Conservation (phyloP, 2,113 vertebrate species). For the Pogonocichla stellata region DNA sequence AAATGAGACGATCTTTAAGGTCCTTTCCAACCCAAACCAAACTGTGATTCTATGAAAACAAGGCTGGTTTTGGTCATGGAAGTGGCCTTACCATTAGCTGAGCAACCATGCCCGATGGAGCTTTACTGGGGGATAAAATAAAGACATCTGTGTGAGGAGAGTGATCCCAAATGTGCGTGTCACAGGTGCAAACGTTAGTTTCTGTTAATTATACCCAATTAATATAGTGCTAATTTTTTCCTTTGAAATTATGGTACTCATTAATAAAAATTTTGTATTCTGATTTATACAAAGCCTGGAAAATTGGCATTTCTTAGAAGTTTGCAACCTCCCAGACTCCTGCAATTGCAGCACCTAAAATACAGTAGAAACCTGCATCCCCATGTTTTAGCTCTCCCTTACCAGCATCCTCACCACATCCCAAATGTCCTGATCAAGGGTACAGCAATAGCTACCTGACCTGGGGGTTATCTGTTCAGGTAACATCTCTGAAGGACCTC, state of each 20-base stretch:
- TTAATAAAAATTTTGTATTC: background rate
- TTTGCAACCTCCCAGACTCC: background rate
- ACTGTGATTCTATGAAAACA: background rate
- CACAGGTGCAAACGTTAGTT: background rate
- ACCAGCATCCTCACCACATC: background rate
- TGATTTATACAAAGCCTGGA: background rate
- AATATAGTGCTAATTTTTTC: background rate
- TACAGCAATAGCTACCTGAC: background rate
- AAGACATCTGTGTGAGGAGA: background rate
- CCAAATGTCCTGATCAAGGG: background rate
- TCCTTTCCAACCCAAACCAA: background rate
- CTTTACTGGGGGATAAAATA: background rate
- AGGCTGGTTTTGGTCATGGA: background rate
- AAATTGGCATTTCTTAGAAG: background rate
- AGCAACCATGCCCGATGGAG: rapidly evolving
- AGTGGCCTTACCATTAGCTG: rapidly evolving
- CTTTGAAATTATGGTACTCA: background rate
- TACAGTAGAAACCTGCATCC: rapidly evolving
- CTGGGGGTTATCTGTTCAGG: background rate
- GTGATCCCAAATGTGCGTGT: rapidly evolving
- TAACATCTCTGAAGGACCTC: background rate
- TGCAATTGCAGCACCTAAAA: background rate
- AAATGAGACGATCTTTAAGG: background rate
- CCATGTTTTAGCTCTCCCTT: background rate
- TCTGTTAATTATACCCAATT: background rate